Base-by-base conservation (phyloP, 1,140 invertebrate genomes). In the Plutomurus gul region DNA sequence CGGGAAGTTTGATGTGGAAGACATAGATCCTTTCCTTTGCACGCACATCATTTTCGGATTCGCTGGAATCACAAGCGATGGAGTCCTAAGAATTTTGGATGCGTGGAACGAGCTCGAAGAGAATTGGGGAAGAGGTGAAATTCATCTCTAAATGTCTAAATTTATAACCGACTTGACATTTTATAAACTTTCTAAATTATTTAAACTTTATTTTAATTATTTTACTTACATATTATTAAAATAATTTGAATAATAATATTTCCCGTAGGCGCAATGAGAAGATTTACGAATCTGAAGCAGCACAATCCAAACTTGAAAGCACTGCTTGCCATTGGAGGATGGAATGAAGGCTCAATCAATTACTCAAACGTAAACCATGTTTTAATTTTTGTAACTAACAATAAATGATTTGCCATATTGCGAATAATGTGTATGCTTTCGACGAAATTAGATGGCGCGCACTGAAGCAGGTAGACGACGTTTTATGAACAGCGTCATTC, bases 11-110 rank as follows among this genome's bases (percentile, higher is more conserved):
- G 85, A 88, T 4, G 86, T 90, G 0, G 85, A 87, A 1, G 83
- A 90, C 46, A 89, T 93, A 25, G 88, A 92, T 81, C 88, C 92
- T 0, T 84, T 82, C 6, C 85, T 93, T 3, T 93, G 92, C 83
- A 92, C 92, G 0, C 90, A 93, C 85, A 74, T 93, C 4, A 89
- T 92, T 46, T 93, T 92, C 81, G 88, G 89, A 4, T 94, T 93
- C 84, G 87, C 90, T 43, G 92, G 92, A 3, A 82, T 92, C 4
- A 79, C 75, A 4, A 40, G n/a, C n/a, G n/a, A 81, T 77, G 81
- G 79, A 13, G 83, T 85, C 75, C 82, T 87, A 22, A 37, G 73
- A 27, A 79, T 84, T 11, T 78, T 88, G 7, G 88, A 88, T 80
- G 84, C 86, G 6, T 88, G 85, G 78, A 87, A 88, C 77, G 88